Base-by-base conservation (phyloP, 2,888 invertebrate species). In the Pseudanteris insignis region DNA sequence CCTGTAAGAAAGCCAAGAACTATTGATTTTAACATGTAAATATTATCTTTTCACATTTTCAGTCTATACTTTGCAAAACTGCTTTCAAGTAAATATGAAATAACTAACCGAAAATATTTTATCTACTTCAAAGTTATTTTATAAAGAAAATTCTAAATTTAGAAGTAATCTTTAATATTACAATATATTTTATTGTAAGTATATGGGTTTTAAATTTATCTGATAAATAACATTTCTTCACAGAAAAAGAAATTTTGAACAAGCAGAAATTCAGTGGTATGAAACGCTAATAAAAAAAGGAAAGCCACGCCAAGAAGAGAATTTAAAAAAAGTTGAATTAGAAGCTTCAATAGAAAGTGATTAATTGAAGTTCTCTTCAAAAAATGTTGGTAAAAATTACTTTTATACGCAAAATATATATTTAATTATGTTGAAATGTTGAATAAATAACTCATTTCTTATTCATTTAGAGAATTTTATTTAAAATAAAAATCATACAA, bases 1-100 rank as follows among this genome's bases (percentile, higher is more conserved):
- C 89, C 89, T 46, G 86, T 91, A 0, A 84, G 84, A 67, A 79
- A 78, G 50, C 79, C 79, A 14, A 63, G 47, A 11, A 69, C 44
- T 24, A 54, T 62, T 13, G 69, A 67, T 30, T 41, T 60, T 11
- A 51, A 68, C 54, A 57, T 67, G 75, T 75, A 64, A 68, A 69
- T 33, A 15, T n/a, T 5, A 28, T 37, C 18, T 5, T 15, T 12
- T 43, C 7, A 1, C 15, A 26, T 11, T 2, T 10, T 18, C 10
- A 6, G 7, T n/a, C 9, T 10, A 7, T 5, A 21, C 7, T 21
- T 21, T 21, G 21, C 3, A 21, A 5, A 5, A 21, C 21, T 5
- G n/a, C n/a, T n/a, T n/a, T n/a, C n/a, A n/a, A n/a, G n/a, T n/a
- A n/a, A n/a, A n/a, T n/a, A n/a, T n/a, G n/a, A n/a, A n/a, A n/a